A percentile compares a stretch with the other conserved stretches of the same genome.
Evolutionary conservation across 2,888 invertebrate species (phyloP).

Genomic region (Megastigmus dorsalis): DNA sequence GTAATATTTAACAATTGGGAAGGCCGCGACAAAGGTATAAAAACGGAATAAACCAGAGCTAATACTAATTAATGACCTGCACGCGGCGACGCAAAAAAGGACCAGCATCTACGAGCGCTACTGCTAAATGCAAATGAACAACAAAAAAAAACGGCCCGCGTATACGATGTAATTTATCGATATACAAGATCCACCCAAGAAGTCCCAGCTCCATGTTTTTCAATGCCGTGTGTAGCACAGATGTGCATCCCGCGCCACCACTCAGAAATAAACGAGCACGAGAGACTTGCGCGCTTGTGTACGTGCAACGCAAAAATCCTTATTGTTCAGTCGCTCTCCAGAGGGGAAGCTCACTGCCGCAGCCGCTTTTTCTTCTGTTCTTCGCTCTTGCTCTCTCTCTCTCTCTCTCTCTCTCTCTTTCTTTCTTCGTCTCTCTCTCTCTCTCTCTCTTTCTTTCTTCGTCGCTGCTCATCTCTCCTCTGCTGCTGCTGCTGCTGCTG

Average conservation of each 20-base stretch:
- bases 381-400: slow-evolving; percentile 21
- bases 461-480: slow-evolving; percentile 1
- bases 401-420: slow-evolving; percentile 32
- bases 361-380: neutral
- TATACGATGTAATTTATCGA: slow-evolving; percentile 22
- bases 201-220: neutral
- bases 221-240: too few species aligned
- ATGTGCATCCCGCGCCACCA: neutral
- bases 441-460: slow-evolving; percentile 41
- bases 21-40: too few species aligned
- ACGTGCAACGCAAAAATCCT: slow-evolving; percentile 45
- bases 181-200: neutral
- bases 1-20: too few species aligned
- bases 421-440: neutral
- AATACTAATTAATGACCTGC: neutral
- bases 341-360: slow-evolving; percentile 13
- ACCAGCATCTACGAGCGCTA: too few species aligned
- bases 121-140: slow-evolving; percentile 16
- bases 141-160: neutral
- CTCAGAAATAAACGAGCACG: slow-evolving; percentile 5
- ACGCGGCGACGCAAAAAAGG: neutral
- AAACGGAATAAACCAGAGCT: too few species aligned
- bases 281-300: too few species aligned
- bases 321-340: slow-evolving; percentile 44
- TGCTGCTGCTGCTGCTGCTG: slow-evolving; percentile 29